Percentiles rank a stretch among this genome's conserved stretches.
Evolutionary conservation across 2,797 vertebrate genomes (phyloP).

Genomic region (Platyrinchus mystaceus): DNA sequence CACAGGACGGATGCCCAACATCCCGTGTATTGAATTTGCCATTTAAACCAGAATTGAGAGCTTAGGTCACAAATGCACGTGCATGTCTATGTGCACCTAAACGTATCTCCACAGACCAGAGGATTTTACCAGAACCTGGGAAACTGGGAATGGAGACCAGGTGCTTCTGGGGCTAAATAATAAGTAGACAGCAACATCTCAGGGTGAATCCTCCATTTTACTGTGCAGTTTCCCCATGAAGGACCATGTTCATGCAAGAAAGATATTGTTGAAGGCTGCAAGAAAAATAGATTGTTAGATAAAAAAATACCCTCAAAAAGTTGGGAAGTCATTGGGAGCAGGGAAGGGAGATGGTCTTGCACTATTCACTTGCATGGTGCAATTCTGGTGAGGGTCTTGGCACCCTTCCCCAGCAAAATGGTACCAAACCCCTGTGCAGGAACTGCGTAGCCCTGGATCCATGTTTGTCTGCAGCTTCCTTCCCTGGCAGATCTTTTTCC

Average conservation of each 20-base stretch:
- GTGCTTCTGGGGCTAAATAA: neutral
- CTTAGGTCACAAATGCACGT: neutral
- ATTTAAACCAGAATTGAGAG: neutral
- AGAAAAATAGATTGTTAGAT: neutral
- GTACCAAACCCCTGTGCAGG: neutral
- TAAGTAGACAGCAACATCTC: neutral
- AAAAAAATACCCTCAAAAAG: neutral
- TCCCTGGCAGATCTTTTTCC: neutral
- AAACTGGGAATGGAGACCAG: neutral
- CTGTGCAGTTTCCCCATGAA: neutral
- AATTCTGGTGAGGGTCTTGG: neutral
- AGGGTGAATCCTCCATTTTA: neutral
- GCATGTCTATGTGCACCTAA: neutral
- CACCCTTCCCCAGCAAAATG: neutral
- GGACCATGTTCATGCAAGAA: accelerated
- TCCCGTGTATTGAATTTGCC: accelerated
- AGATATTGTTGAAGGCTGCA: neutral
- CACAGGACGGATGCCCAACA: neutral
- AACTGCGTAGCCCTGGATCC: neutral
- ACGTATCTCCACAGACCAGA: neutral
- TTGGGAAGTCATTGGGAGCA: neutral
- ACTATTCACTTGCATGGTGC: accelerated
- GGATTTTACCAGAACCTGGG: neutral
- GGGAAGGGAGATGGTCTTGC: neutral
- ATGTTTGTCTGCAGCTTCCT: neutral